These are phyloP conservation scores for Andrena haemorrhoa DNA, from an alignment of 2,888 invertebrate species.

Conservation along the genomic window DNA sequence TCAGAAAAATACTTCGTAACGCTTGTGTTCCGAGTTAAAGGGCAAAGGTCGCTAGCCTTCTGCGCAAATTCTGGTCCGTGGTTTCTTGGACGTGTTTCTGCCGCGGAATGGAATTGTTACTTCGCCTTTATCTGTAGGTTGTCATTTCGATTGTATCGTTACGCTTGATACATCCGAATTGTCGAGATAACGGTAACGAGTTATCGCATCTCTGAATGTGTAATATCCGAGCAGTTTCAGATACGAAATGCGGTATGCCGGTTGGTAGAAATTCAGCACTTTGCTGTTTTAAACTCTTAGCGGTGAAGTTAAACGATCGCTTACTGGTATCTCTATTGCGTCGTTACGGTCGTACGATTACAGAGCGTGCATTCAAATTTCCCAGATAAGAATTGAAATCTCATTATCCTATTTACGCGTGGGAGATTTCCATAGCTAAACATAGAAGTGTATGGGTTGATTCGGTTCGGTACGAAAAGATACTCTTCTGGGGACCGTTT, in stretches of 20 bases:
- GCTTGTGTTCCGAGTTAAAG: neutral
- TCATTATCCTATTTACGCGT: neutral
- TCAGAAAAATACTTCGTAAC: constrained; percentile 14
- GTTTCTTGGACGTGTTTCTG: neutral
- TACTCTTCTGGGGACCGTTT: too few relatives aligned
- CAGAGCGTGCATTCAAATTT: neutral
- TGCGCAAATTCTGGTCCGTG: neutral
- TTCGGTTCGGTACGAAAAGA: too few relatives aligned
- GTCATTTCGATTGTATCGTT: neutral
- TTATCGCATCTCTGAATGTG: neutral
- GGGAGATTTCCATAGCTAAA: neutral
- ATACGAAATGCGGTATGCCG: neutral
- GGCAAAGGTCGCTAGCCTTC: neutral
- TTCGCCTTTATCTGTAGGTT: neutral
- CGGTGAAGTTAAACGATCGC: neutral
- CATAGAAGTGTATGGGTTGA: too few relatives aligned
- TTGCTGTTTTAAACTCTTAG: neutral
- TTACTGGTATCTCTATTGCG: neutral
- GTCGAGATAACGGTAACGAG: neutral
- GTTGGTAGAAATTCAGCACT: neutral
- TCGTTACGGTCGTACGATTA: neutral
- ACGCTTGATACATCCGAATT: neutral
- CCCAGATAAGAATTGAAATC: neutral
- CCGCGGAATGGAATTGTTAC: neutral
- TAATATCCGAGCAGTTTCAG: neutral